Evolutionary conservation across 2,888 invertebrate species (phyloP).

Genomic region (Ommatoiulus sabulosus): DNA sequence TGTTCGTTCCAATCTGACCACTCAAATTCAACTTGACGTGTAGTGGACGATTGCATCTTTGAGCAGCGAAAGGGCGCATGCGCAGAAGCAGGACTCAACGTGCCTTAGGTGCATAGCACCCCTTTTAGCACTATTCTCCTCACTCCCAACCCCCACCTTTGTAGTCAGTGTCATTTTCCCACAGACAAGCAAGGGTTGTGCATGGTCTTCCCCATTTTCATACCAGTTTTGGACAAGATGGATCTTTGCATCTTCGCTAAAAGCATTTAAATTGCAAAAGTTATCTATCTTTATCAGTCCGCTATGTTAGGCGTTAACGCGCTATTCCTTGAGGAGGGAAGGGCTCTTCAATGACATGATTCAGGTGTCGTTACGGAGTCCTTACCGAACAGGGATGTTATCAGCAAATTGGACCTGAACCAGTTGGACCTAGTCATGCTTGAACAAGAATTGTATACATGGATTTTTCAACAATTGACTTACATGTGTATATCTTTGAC

Average conservation of each 20-base stretch:
- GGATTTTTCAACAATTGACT: too few relatives aligned
- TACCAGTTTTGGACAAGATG: neutral
- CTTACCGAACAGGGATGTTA: too few relatives aligned
- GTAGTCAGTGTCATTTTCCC: neutral
- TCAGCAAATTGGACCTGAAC: too few relatives aligned
- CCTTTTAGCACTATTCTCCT: neutral
- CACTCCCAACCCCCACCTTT: neutral
- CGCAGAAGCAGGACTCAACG: neutral
- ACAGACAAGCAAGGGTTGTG: neutral
- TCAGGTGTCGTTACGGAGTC: too few relatives aligned
- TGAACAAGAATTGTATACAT: too few relatives aligned
- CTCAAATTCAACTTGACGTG: constrained; percentile 45
- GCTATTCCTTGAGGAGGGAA: neutral
- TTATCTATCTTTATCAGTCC: neutral
- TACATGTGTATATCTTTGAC: too few relatives aligned
- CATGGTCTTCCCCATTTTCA: too few relatives aligned
- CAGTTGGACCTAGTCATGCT: too few relatives aligned
- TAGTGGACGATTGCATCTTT: constrained; percentile 47
- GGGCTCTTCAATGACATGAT: neutral
- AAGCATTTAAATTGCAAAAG: neutral
- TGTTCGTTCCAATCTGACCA: constrained; percentile 44
- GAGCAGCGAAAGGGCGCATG: neutral
- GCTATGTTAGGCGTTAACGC: neutral
- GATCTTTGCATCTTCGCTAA: neutral
- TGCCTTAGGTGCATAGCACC: neutral